These are phyloP conservation scores for Cantharis rustica DNA, from an alignment of 2,888 invertebrate species.

Conservation along the genomic window DNA sequence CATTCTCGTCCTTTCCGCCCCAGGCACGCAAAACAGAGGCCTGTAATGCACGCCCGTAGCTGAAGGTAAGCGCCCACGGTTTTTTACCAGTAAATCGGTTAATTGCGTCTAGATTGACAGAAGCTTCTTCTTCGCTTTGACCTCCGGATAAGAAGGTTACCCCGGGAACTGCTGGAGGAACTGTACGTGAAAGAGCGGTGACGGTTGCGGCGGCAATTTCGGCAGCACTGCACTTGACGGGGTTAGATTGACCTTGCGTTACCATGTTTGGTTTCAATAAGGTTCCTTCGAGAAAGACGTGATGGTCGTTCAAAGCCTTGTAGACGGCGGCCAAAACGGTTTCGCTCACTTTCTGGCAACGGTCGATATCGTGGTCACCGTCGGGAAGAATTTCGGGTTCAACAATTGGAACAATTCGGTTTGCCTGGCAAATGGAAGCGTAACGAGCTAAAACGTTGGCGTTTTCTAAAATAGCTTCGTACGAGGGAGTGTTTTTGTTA, in stretches of 20 bases:
- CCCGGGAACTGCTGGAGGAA: slow-evolving; percentile 93
- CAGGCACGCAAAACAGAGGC: slow-evolving; percentile 93
- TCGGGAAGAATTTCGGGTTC: slow-evolving; percentile 65
- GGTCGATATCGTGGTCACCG: slow-evolving; percentile 65
- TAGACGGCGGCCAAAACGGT: slow-evolving; percentile 89
- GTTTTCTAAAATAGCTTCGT: slow-evolving; percentile 63
- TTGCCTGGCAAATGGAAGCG: slow-evolving; percentile 63
- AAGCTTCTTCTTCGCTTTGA: slow-evolving; percentile 95
- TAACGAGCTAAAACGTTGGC: slow-evolving; percentile 68
- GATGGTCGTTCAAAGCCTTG: slow-evolving; percentile 93
- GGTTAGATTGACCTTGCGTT: slow-evolving; percentile 65
- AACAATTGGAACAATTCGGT: slow-evolving; percentile 71
- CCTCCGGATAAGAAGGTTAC: slow-evolving; percentile 96
- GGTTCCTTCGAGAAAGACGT: slow-evolving; percentile 96
- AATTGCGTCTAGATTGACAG: slow-evolving; percentile 92
- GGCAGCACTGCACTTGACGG: slow-evolving; percentile 66
- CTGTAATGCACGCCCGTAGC: slow-evolving; percentile 94
- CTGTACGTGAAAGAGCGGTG: slow-evolving; percentile 84
- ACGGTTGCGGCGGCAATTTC: slow-evolving; percentile 91
- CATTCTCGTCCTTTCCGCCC: slow-evolving; percentile 86
- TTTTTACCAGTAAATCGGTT: slow-evolving; percentile 81
- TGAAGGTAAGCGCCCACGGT: slow-evolving; percentile 96
- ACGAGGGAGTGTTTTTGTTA: slow-evolving; percentile 60
- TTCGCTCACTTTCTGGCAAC: slow-evolving; percentile 78
- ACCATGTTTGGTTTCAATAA: slow-evolving; percentile 98